Conservation (phyloP, 2,113 vertebrate species). For the Ginglymostoma cirratum region DNA sequence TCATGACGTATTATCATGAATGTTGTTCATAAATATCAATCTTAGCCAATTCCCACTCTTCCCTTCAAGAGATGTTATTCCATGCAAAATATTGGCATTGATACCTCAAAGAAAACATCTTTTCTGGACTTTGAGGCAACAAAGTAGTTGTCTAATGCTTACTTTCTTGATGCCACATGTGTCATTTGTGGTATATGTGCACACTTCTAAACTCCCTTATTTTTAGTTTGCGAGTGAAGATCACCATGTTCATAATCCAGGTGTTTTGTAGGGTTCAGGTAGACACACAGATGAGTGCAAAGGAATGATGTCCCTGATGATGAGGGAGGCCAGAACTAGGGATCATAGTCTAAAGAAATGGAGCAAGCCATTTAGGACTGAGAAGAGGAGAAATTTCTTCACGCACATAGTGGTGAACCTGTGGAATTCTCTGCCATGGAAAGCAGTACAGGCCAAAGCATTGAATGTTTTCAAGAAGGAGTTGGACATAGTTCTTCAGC, state of each 20-base stretch:
- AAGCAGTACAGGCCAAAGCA: no score
- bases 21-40: no score
- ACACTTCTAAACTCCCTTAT: not conserved
- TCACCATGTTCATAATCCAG: not conserved
- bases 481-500: no score
- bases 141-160: not conserved
- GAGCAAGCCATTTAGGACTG: no score
- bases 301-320: no score
- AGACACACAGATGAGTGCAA: not conserved
- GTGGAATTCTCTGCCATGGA: no score
- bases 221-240: not conserved
- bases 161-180: not conserved
- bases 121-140: not conserved
- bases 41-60: not conserved
- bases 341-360: no score
- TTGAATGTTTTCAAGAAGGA: no score
- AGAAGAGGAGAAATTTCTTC: no score
- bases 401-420: no score
- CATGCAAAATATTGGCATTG: not conserved
- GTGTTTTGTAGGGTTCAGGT: not conserved
- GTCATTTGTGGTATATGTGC: not conserved
- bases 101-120: not conserved
- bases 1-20: no score
- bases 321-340: no score
- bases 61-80: not conserved